Base-by-base conservation (phyloP, 2,113 vertebrate genomes). In the Colius striatus region DNA sequence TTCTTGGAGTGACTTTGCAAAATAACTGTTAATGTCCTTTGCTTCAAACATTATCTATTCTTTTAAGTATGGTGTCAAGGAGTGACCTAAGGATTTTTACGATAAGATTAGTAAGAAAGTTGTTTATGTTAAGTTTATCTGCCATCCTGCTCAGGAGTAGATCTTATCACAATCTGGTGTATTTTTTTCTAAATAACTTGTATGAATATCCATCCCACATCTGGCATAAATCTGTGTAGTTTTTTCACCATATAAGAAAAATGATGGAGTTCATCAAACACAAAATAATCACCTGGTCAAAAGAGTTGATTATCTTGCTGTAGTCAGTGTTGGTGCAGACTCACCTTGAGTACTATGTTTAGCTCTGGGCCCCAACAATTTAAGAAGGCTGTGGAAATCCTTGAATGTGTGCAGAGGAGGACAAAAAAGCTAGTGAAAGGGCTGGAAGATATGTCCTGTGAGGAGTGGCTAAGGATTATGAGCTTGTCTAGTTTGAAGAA, bases 301-400 rank as follows among this genome's bases (percentile, higher is more conserved):
- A 54, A 61, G 27, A 75, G 29, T 27, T 23, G 54, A 61, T 75
- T 54, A 15, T 53, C 38, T 8, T 1, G 0, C 54, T 62, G 23
- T 15, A 26, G 55, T 70, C 2, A 30, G 13, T 0, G 0, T 26
- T 55, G 34, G 13, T 62, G n/a, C 0, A 0, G 16, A 17, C 25
- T 84, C 25, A 26, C 9, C 11, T 36, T 18, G 45, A 89, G 26
- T 8, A 18, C 45, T 74, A 30, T 9, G 8, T 18, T 30, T 29
- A 43, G 58, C 36, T 25, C 43, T 26, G 60, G 23, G 26, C 6
- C 11, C 17, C 45, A 27, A 27, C 26, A 23, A 8, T 58, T 58
- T 73, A 34, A 36, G 25, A 48, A 55, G 25, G 25, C 21, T 73
- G 30, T 16, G 38, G 54, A 32, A 5, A 18, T 55, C 23, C 22